phyloP scores from a whole-genome alignment of 2,113 vertebrate species.

The Misgurnus mizolepis region DNA sequence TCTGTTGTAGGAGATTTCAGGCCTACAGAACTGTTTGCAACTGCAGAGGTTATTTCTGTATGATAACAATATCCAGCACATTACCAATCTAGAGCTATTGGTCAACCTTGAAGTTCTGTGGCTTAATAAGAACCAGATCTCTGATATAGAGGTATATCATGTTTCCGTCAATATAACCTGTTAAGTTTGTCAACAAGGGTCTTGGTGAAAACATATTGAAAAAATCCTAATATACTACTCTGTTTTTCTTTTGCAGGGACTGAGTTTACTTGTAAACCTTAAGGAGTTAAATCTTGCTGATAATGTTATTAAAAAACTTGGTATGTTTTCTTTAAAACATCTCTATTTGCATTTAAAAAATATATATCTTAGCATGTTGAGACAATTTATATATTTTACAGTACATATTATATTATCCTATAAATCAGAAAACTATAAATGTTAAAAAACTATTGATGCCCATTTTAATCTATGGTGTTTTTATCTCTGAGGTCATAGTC shows the following conservation, averaged over 20 bases:
- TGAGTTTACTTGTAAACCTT: slow-evolving; percentile 76
- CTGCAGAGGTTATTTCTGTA: slow-evolving; percentile 82
- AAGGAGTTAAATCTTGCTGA: slow-evolving; percentile 83
- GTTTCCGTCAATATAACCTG: background rate
- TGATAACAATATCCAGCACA: slow-evolving; percentile 79
- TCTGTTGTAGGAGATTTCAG: slow-evolving; percentile 72
- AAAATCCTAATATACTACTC: background rate
- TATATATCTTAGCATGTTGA: no score
- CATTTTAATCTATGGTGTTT: background rate
- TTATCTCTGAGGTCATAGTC: slow-evolving; percentile 66
- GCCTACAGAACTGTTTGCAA: slow-evolving; percentile 72
- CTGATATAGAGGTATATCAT: slow-evolving; percentile 71
- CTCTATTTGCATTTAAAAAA: background rate
- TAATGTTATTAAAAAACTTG: slow-evolving; percentile 78
- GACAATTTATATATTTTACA: no score
- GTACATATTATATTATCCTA: background rate
- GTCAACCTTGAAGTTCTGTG: slow-evolving; percentile 73
- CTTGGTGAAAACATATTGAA: background rate
- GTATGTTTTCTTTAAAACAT: slow-evolving; percentile 65
- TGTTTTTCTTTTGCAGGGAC: slow-evolving; percentile 68
- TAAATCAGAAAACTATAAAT: background rate
- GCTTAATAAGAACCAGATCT: slow-evolving; percentile 82
- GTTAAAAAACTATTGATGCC: background rate
- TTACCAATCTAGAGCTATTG: slow-evolving; percentile 74
- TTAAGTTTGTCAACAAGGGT: background rate